A percentile compares a stretch with the other conserved stretches of the same genome.
These are phyloP conservation scores for Pteronotus mesoamericanus DNA, from an alignment of 2,797 vertebrate species.

Conservation along the genomic window DNA sequence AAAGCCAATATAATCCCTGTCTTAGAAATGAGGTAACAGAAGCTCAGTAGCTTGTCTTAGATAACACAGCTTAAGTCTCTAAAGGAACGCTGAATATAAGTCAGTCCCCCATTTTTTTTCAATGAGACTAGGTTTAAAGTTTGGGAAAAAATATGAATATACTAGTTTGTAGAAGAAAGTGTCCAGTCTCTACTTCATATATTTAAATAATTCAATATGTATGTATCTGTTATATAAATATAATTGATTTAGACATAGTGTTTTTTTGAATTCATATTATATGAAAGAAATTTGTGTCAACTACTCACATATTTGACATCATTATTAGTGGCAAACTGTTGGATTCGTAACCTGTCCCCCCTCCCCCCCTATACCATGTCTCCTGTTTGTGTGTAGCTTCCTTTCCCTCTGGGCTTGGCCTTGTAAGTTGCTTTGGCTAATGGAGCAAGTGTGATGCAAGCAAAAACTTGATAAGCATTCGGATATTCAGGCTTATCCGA, in stretches of 20 bases:
- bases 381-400: not conserved
- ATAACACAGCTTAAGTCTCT: not conserved
- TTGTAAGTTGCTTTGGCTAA: not conserved
- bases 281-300: not conserved
- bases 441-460: not conserved
- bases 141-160: not conserved
- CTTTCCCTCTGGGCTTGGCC: not conserved
- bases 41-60: not conserved
- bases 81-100: not conserved
- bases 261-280: not conserved
- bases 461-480: not conserved
- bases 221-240: not conserved
- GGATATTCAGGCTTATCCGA: not conserved
- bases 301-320: not conserved
- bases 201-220: not conserved
- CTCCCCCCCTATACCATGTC: not conserved
- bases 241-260: not conserved
- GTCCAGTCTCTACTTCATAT: not conserved
- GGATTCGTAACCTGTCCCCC: not conserved
- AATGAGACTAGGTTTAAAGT: not conserved
- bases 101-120: not conserved
- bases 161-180: not conserved
- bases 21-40: not conserved
- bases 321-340: not conserved
- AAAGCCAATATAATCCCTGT: not conserved